Conservation (phyloP, 1,140 invertebrate genomes). For the Apis mellifera region Amel_HAv3.1 CM009942.2:5514501-5515000, state of each 20-base stretch:
- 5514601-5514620: conserved; percentile 72
- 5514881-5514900: too few species aligned
- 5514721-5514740: conserved; percentile 39
- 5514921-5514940: too few species aligned
- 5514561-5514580: conserved; percentile 36
- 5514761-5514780: not conserved
- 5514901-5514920: too few species aligned
- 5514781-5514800: not conserved
- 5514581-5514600: conserved; percentile 55
- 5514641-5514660: conserved; percentile 32
- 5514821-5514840: too few species aligned
- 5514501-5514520: not conserved
- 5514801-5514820: not conserved
- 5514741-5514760: conserved; percentile 31
- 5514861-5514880: too few species aligned
- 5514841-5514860: too few species aligned
- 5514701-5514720: conserved; percentile 56
- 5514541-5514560: conserved; percentile 40
- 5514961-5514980: too few species aligned
- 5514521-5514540: not conserved
- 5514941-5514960: too few species aligned
- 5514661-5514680: conserved; percentile 58
- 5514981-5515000: too few species aligned
- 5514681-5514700: conserved; percentile 28
- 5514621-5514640: conserved; percentile 48